phyloP scores from a whole-genome alignment of 2,888 invertebrate genomes.

The Drosophila nr. perissopoda region DNA sequence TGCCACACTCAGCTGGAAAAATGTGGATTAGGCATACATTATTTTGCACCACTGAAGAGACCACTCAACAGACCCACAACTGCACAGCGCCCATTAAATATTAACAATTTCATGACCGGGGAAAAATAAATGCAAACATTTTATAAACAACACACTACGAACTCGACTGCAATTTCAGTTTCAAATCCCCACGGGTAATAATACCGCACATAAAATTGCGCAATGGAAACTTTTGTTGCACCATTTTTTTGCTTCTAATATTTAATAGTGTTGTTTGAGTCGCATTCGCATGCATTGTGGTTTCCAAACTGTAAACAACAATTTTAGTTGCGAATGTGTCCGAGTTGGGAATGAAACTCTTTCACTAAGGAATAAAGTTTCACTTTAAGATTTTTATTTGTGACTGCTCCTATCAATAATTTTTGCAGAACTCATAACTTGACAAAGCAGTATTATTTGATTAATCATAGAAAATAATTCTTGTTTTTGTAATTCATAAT shows the following conservation, averaged over 20 bases:
- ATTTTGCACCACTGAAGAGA: not conserved
- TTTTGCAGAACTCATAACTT: not conserved
- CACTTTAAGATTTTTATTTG: not conserved
- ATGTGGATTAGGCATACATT: not conserved
- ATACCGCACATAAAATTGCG: not conserved
- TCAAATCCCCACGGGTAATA: constrained; percentile 8
- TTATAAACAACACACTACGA: constrained; percentile 12
- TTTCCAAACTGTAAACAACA: not conserved
- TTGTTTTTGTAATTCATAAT: not conserved
- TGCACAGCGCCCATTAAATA: constrained; percentile 59
- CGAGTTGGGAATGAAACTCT: not conserved
- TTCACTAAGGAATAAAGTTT: not conserved
- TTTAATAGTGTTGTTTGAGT: not conserved
- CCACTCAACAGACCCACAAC: not conserved
- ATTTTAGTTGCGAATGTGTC: not conserved
- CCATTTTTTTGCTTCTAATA: constrained; percentile 3
- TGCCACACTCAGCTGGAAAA: constrained; percentile 10
- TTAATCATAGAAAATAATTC: not conserved
- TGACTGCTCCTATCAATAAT: not conserved
- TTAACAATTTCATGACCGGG: constrained; percentile 66
- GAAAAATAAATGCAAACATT: constrained; percentile 41
- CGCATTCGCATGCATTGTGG: not conserved
- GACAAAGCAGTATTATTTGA: not conserved
- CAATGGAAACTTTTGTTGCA: not conserved
- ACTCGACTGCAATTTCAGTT: constrained; percentile 52